These are phyloP conservation scores for Erethizon dorsatum DNA, from an alignment of 2,797 vertebrate species.

Conservation along the genomic window DNA sequence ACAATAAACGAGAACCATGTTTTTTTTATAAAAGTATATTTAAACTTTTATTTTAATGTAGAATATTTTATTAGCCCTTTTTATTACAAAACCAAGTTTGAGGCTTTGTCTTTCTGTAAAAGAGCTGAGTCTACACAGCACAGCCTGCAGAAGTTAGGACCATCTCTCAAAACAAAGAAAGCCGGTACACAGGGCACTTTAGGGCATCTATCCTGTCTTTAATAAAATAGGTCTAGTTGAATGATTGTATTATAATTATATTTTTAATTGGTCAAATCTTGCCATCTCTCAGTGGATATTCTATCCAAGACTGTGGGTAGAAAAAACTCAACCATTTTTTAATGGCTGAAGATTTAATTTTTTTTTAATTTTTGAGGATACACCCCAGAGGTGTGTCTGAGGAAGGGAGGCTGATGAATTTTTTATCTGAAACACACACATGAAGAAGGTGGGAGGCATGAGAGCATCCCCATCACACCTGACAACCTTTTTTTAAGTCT, in stretches of 20 bases:
- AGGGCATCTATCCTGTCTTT: not conserved
- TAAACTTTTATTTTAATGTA: not conserved
- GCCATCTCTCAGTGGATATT: not conserved
- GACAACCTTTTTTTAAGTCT: not conserved
- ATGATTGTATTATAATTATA: not conserved
- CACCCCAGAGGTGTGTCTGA: not conserved
- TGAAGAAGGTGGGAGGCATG: not conserved
- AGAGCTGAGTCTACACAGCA: not conserved
- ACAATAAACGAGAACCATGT: not conserved
- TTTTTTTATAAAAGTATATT: not conserved
- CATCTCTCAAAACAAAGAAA: not conserved
- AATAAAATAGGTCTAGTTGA: not conserved
- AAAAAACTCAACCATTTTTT: not conserved
- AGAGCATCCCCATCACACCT: not conserved
- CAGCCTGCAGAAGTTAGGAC: not conserved
- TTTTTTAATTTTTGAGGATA: not conserved
- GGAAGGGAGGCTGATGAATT: not conserved
- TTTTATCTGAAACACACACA: not conserved
- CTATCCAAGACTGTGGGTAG: not conserved
- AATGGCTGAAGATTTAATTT: not conserved
- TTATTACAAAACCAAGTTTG: not conserved
- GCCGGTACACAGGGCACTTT: not conserved
- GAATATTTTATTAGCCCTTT: not conserved
- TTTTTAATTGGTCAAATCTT: not conserved
- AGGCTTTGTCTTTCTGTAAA: not conserved